Percentiles rank a stretch among this genome's conserved stretches.
Conservation (phyloP, 2,888 invertebrate species). For the Desoria tigrina region DNA sequence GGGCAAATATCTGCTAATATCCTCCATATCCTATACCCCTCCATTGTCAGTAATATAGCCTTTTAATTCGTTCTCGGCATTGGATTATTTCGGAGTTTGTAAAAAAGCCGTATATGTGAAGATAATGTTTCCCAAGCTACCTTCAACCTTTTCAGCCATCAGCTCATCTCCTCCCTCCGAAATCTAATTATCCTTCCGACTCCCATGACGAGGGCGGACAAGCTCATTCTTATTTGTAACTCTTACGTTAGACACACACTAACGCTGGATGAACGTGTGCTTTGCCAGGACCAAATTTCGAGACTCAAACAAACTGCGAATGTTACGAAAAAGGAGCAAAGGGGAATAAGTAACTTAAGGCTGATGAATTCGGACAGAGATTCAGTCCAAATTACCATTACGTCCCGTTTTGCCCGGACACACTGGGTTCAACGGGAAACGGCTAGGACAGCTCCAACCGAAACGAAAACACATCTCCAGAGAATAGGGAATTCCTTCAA, state of each 20-base stretch:
- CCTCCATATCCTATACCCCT: too few relatives aligned
- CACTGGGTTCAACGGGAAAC: too few relatives aligned
- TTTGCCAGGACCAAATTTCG: too few relatives aligned
- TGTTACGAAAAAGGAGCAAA: conserved; percentile 15
- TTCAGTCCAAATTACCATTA: conserved; percentile 45
- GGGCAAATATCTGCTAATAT: too few relatives aligned
- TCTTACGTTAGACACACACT: not conserved
- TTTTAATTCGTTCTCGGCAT: not conserved
- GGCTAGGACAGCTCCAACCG: too few relatives aligned
- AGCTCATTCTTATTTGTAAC: not conserved
- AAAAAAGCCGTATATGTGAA: not conserved
- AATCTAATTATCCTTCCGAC: conserved; percentile 47
- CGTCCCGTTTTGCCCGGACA: not conserved
- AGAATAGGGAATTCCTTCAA: too few relatives aligned
- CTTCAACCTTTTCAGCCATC: not conserved
- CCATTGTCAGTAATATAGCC: not conserved
- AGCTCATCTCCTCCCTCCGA: conserved; percentile 33
- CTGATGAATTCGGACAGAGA: conserved; percentile 40
- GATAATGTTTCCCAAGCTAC: not conserved
- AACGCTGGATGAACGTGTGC: conserved; percentile 1
- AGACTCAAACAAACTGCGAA: conserved; percentile 4
- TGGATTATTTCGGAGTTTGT: not conserved
- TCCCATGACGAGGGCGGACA: conserved; percentile 49
- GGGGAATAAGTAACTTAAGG: conserved; percentile 30
- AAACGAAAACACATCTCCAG: too few relatives aligned